Percentiles rank a stretch among this genome's conserved stretches.
These are phyloP conservation scores for Burhinus oedicnemus DNA, from an alignment of 2,113 vertebrate species.

Conservation along the genomic window DNA sequence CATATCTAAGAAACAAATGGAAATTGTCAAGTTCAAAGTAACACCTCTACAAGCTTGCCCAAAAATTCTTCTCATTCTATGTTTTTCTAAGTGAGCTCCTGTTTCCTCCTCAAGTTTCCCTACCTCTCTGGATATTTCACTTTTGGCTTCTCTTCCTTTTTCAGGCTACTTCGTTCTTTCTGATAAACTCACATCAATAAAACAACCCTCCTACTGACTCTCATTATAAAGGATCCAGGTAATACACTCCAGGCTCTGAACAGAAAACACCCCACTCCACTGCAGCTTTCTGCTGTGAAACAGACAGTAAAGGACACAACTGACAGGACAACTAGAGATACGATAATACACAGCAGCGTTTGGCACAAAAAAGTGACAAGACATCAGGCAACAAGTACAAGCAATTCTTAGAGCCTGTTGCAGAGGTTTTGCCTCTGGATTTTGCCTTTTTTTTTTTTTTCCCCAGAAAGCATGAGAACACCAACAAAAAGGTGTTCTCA, in stretches of 20 bases:
- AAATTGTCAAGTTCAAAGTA: background rate
- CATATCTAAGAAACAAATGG: background rate
- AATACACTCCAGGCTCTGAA: background rate
- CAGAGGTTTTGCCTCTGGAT: background rate
- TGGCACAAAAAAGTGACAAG: background rate
- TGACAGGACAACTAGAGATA: background rate
- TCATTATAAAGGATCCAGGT: background rate
- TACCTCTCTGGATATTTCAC: background rate
- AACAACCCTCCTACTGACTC: background rate
- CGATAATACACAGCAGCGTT: background rate
- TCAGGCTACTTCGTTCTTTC: background rate
- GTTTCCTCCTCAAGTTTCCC: background rate
- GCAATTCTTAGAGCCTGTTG: background rate
- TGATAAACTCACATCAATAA: background rate
- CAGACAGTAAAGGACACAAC: background rate
- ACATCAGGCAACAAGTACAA: background rate
- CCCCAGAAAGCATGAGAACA: background rate
- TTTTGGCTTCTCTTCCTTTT: background rate
- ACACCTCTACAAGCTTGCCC: background rate
- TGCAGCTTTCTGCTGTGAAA: background rate
- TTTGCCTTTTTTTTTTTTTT: background rate
- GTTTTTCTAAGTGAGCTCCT: background rate
- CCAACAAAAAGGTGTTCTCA: background rate
- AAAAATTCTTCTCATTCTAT: background rate
- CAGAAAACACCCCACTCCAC: background rate